Conservation (phyloP, 2,113 vertebrate species). For the Anolis sagrei region DNA sequence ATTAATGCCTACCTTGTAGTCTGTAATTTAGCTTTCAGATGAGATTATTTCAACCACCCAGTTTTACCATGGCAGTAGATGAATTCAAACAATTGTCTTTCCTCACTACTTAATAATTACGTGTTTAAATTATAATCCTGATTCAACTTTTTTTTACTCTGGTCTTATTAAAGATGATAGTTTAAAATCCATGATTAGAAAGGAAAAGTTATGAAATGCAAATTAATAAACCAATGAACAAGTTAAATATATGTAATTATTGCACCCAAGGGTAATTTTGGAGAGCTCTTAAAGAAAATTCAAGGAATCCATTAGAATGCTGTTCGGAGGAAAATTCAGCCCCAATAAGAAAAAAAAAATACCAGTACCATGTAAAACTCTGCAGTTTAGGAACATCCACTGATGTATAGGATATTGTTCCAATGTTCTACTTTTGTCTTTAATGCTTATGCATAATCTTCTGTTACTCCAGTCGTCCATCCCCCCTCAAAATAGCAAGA, state of each 20-base stretch:
- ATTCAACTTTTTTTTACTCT: slow-evolving; percentile 45
- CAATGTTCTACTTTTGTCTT: slow-evolving; percentile 31
- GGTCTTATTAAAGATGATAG: slow-evolving; percentile 55
- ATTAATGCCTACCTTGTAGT: slow-evolving; percentile 47
- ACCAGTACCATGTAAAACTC: slow-evolving; percentile 18
- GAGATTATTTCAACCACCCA: slow-evolving; percentile 48
- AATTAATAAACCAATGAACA: slow-evolving; percentile 44
- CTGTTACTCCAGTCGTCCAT: slow-evolving; percentile 5
- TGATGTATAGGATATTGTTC: slow-evolving; percentile 11
- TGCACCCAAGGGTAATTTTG: slow-evolving; percentile 50
- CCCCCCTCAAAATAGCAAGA: background rate
- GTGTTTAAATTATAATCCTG: slow-evolving; percentile 57
- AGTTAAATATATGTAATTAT: slow-evolving; percentile 63
- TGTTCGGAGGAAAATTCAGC: slow-evolving; percentile 37
- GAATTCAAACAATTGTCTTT: slow-evolving; percentile 51
- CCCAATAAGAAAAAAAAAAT: background rate
- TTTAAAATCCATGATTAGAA: slow-evolving; percentile 53
- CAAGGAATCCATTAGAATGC: slow-evolving; percentile 50
- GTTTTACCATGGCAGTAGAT: slow-evolving; percentile 56
- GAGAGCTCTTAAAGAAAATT: slow-evolving; percentile 36
- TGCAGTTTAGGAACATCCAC: slow-evolving; percentile 25
- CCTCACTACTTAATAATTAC: slow-evolving; percentile 48
- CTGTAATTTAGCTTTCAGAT: slow-evolving; percentile 65
- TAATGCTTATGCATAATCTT: slow-evolving; percentile 17
- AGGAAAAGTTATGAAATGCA: slow-evolving; percentile 51